These are phyloP conservation scores for Scophthalmus maximus DNA, from an alignment of 2,113 vertebrate genomes.

Conservation along the genomic window DNA sequence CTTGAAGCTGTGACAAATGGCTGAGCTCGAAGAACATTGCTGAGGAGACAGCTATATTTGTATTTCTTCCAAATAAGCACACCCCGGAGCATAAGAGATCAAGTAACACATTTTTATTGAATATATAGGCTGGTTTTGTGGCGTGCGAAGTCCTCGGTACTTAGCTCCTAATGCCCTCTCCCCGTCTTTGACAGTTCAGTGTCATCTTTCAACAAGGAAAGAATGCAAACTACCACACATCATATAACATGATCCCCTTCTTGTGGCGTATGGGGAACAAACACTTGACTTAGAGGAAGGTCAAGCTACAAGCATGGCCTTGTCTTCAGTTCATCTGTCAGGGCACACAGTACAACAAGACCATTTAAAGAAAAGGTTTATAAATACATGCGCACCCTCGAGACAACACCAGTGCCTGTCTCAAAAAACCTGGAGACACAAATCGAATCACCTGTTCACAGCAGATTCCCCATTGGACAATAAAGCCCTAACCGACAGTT, in stretches of 20 bases:
- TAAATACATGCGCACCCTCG: constrained; percentile 69
- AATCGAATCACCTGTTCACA: constrained; percentile 65
- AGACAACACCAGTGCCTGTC: constrained; percentile 61
- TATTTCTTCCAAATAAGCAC: constrained; percentile 76
- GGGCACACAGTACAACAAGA: constrained; percentile 53
- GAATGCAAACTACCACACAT: constrained; percentile 69
- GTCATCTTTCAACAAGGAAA: constrained; percentile 78
- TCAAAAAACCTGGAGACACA: constrained; percentile 58
- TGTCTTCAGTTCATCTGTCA: constrained; percentile 78
- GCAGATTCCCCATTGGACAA: constrained; percentile 42
- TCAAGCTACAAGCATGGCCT: constrained; percentile 66
- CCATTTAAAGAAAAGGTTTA: constrained; percentile 79
- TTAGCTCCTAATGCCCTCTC: constrained; percentile 54
- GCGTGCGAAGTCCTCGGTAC: constrained; percentile 71
- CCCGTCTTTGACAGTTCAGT: constrained; percentile 63
- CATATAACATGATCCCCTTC: constrained; percentile 67
- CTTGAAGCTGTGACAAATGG: constrained; percentile 55
- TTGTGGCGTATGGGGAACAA: constrained; percentile 63
- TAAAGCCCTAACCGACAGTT: constrained; percentile 1
- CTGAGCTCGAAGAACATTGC: constrained; percentile 62
- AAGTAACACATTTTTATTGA: constrained; percentile 77
- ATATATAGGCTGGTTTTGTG: constrained; percentile 61
- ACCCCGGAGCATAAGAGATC: constrained; percentile 50
- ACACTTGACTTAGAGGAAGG: constrained; percentile 75
- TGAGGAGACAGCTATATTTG: constrained; percentile 80